Percentiles rank a stretch among this genome's conserved stretches.
phyloP scores from a whole-genome alignment of 1,140 invertebrate species.

The Octopus bimaculoides region DNA sequence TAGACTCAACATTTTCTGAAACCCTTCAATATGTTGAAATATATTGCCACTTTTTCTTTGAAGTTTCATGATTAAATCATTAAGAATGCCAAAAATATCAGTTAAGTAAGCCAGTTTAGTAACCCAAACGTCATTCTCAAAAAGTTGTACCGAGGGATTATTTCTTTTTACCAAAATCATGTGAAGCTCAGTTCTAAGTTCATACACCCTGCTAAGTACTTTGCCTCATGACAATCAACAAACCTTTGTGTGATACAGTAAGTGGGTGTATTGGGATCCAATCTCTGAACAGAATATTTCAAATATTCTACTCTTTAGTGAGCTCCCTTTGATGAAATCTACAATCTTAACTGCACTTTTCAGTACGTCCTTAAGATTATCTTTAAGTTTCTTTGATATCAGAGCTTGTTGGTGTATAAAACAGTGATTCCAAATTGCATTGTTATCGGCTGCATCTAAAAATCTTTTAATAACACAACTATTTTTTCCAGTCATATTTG shows the following conservation, averaged over 20 bases:
- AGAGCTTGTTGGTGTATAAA: neutral
- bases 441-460: too few relatives aligned
- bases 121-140: neutral
- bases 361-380: neutral
- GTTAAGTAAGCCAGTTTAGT: neutral
- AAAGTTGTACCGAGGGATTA: neutral
- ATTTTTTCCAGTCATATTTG: neutral
- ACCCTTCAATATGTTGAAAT: too few relatives aligned
- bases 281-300: neutral
- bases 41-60: too few relatives aligned
- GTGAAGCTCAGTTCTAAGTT: neutral
- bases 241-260: neutral
- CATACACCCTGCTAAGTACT: neutral
- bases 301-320: neutral
- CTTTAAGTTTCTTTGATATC: neutral
- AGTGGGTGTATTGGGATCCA: neutral
- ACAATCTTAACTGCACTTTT: neutral
- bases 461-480: neutral
- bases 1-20: neutral
- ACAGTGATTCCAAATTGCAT: neutral
- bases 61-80: too few relatives aligned
- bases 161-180: neutral
- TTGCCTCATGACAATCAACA: neutral
- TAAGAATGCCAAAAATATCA: too few relatives aligned
- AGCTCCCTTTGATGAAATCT: neutral